These are phyloP conservation scores for Pheucticus melanocephalus DNA, from an alignment of 2,113 vertebrate genomes.

Conservation along the genomic window DNA sequence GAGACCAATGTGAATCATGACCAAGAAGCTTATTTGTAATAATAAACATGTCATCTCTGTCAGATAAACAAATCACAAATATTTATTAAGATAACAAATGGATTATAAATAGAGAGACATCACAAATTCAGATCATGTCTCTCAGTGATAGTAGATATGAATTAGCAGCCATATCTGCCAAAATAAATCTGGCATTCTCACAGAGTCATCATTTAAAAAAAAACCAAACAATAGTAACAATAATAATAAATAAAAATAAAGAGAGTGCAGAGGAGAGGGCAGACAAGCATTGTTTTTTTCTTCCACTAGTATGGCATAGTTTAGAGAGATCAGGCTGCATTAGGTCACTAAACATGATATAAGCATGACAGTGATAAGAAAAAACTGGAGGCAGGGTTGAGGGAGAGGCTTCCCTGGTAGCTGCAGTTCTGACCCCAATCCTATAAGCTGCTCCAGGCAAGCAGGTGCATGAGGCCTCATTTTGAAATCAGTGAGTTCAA, in stretches of 20 bases:
- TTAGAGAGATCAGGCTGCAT: constrained; percentile 15
- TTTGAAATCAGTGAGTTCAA: constrained; percentile 13
- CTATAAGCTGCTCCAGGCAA: constrained; percentile 27
- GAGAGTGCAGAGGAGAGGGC: not conserved
- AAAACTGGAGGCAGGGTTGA: constrained; percentile 5
- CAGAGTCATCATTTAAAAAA: not conserved
- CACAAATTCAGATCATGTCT: constrained; percentile 24
- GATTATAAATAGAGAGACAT: constrained; percentile 23
- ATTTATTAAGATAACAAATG: constrained; percentile 39
- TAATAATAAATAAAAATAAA: not conserved
- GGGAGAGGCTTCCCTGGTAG: not conserved
- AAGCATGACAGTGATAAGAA: not conserved
- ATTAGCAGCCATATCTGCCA: constrained; percentile 34
- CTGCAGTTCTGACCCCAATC: constrained; percentile 39
- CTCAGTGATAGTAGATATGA: not conserved
- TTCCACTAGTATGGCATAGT: not conserved
- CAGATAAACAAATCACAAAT: constrained; percentile 49
- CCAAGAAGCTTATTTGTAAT: constrained; percentile 38
- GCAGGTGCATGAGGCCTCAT: constrained; percentile 7
- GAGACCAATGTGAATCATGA: constrained; percentile 41
- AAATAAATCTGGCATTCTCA: constrained; percentile 16
- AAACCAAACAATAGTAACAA: not conserved
- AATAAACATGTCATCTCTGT: constrained; percentile 48
- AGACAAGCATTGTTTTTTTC: not conserved
- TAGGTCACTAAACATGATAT: not conserved